Conservation (phyloP, 2,797 vertebrate genomes). For the Acropternis orthonyx region DNA sequence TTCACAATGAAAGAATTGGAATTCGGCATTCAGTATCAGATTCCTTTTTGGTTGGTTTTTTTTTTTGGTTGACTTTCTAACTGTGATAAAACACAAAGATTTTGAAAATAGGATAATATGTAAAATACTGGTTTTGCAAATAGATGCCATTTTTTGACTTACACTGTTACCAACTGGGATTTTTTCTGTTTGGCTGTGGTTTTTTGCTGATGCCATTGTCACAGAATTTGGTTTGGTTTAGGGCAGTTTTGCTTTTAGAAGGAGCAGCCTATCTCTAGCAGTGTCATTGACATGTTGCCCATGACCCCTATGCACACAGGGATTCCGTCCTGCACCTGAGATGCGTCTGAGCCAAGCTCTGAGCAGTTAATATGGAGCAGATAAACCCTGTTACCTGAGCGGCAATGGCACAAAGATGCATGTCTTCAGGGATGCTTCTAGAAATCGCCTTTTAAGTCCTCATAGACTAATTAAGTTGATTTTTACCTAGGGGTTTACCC, state of each 20-base stretch:
- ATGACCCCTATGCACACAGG: neutral
- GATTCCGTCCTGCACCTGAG: neutral
- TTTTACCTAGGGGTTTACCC: neutral
- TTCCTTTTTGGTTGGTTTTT: neutral
- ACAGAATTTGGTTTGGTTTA: neutral
- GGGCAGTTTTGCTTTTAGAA: neutral
- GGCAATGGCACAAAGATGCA: neutral
- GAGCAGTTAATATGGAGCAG: neutral
- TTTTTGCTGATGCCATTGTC: neutral
- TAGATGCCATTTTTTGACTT: neutral
- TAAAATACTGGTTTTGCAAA: neutral
- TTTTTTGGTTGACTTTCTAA: neutral
- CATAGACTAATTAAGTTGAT: neutral
- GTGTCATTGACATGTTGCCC: neutral
- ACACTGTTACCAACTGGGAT: neutral
- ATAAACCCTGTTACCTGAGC: neutral
- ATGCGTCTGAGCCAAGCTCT: neutral
- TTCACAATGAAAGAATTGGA: neutral
- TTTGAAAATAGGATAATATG: neutral
- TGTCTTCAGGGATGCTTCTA: slow-evolving; percentile 16
- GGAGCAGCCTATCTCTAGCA: neutral
- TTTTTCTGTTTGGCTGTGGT: neutral
- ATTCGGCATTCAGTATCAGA: neutral
- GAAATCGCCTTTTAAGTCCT: neutral
- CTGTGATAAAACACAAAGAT: neutral